phyloP scores from a whole-genome alignment of 2,113 vertebrate genomes.

The Rhodinocichla rosea region DNA sequence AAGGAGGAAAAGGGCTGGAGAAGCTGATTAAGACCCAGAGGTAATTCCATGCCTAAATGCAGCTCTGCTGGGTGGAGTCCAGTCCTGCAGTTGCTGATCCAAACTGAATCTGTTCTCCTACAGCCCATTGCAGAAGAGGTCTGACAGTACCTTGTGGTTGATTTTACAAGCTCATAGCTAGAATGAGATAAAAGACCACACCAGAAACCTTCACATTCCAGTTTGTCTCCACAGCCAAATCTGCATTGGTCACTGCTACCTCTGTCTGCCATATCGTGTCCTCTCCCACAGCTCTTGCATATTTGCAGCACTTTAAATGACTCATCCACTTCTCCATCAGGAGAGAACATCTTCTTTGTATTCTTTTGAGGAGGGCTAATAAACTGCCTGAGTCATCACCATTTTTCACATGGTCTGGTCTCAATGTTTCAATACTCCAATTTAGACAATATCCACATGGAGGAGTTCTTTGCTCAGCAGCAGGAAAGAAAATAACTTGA shows the following conservation, averaged over 20 bases:
- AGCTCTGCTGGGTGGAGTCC: neutral
- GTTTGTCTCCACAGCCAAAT: neutral
- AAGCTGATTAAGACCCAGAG: neutral
- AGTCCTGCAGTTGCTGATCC: neutral
- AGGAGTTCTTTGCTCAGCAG: slow-evolving; percentile 41
- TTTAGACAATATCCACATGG: slow-evolving; percentile 15
- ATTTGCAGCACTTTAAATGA: neutral
- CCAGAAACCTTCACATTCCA: neutral
- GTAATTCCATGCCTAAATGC: neutral
- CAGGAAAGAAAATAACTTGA: slow-evolving; percentile 35
- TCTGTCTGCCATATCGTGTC: neutral
- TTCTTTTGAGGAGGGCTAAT: neutral
- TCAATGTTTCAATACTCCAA: neutral
- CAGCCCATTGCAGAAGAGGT: neutral
- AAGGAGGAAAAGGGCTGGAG: neutral
- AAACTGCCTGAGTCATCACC: slow-evolving; percentile 9
- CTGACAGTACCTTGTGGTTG: neutral
- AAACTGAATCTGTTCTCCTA: neutral
- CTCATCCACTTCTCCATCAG: neutral
- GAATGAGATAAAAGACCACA: neutral
- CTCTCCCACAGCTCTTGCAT: neutral
- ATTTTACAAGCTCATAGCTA: neutral
- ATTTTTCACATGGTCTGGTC: neutral
- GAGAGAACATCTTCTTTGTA: neutral
- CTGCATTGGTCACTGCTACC: neutral